Evolutionary conservation across 2,113 vertebrate species (phyloP).

Genomic region (Otis tarda): DNA sequence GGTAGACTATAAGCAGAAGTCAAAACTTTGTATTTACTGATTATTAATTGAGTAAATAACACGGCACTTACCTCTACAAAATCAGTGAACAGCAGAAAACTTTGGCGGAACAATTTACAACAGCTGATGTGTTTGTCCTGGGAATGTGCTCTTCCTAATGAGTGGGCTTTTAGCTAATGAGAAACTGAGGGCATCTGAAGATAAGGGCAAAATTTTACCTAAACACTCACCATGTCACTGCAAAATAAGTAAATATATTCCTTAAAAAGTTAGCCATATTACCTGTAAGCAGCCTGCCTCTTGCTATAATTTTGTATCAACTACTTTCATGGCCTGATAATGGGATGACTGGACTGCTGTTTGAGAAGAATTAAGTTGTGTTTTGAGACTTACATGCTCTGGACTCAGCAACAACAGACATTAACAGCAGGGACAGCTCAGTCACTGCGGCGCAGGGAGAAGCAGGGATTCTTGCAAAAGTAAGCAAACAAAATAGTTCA

Average conservation of each 20-base stretch:
- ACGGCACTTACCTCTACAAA: conserved; percentile 59
- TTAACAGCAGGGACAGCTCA: neutral
- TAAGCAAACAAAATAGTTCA: neutral
- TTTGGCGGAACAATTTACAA: conserved; percentile 37
- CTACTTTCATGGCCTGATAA: neutral
- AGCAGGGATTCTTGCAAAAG: neutral
- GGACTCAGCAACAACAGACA: neutral
- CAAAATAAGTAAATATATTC: neutral
- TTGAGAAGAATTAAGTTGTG: neutral
- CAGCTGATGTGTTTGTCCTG: conserved; percentile 30
- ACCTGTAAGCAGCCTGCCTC: neutral
- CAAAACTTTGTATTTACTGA: conserved; percentile 1
- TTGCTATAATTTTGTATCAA: neutral
- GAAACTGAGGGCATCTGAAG: conserved; percentile 21
- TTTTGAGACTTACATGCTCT: neutral
- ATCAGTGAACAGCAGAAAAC: conserved; percentile 31
- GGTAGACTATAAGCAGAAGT: neutral
- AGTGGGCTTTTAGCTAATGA: conserved; percentile 54
- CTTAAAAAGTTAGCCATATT: neutral
- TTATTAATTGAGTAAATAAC: conserved; percentile 33
- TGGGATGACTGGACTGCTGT: neutral
- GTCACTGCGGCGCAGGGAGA: rapidly evolving
- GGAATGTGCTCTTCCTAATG: conserved; percentile 52
- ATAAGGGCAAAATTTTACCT: neutral
- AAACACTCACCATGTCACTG: neutral